phyloP scores from a whole-genome alignment of 1,140 invertebrate species.

The Drosophila dunni region DNA sequence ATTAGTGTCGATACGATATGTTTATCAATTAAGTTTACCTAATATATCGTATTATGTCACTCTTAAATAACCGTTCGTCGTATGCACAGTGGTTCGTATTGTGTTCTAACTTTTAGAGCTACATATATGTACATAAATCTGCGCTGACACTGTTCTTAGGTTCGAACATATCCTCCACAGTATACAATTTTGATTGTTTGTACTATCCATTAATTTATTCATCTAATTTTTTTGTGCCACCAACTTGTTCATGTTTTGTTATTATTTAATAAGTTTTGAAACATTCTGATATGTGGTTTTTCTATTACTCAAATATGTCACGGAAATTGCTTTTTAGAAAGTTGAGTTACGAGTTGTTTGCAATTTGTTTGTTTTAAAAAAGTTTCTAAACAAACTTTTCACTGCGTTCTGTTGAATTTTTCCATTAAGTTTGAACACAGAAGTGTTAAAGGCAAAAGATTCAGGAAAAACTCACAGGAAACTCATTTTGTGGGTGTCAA shows the following conservation, averaged over 20 bases:
- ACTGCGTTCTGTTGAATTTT: constrained; percentile 6
- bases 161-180: too few species aligned
- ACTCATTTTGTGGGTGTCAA: constrained; percentile 16
- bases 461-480: background rate
- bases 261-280: constrained; percentile 16
- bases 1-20: too few species aligned
- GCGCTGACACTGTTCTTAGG: too few species aligned
- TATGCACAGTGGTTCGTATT: too few species aligned
- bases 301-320: constrained; percentile 4
- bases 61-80: too few species aligned
- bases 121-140: too few species aligned
- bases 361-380: constrained; percentile 26
- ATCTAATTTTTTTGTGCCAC: background rate
- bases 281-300: constrained; percentile 5
- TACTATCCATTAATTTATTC: background rate
- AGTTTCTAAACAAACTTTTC: constrained; percentile 11
- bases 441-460: background rate
- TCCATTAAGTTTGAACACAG: background rate
- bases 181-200: too few species aligned
- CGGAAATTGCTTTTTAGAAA: constrained; percentile 28
- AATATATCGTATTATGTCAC: too few species aligned
- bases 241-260: background rate
- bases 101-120: too few species aligned
- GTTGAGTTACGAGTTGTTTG: constrained; percentile 7
- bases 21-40: too few species aligned